Percentiles rank a stretch among this genome's conserved stretches.
These are phyloP conservation scores for Torymus aiolomorphi DNA, from an alignment of 2,888 invertebrate genomes.

Conservation along the genomic window DNA sequence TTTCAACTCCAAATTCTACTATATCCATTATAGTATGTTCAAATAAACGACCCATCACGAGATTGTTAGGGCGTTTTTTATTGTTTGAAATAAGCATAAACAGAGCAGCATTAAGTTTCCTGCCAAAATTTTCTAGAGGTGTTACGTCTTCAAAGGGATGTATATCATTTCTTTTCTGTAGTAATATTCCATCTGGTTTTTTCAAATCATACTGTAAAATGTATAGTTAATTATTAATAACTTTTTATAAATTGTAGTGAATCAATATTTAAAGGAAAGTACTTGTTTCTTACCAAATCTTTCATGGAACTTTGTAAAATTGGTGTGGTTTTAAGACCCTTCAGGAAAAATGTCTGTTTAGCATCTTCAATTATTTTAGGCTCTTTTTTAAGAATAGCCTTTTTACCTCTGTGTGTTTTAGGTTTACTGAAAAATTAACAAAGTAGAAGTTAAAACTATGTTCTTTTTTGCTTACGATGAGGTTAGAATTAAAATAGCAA, in stretches of 20 bases:
- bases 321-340: conserved; percentile 88
- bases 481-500: conserved; percentile 34
- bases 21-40: conserved; percentile 95
- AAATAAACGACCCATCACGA: conserved; percentile 92
- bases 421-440: conserved; percentile 83
- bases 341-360: conserved; percentile 89
- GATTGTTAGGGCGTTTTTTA: conserved; percentile 96
- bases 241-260: conserved; percentile 9
- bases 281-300: conserved; percentile 81
- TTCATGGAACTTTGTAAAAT: conserved; percentile 84
- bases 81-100: conserved; percentile 94
- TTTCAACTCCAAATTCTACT: conserved; percentile 94
- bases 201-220: conserved; percentile 83
- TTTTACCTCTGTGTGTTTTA: conserved; percentile 91
- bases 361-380: conserved; percentile 93
- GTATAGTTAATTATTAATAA: conserved; percentile 1
- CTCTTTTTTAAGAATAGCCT: conserved; percentile 86
- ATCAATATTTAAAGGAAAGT: conserved; percentile 31
- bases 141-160: conserved; percentile 94
- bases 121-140: conserved; percentile 81
- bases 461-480: background rate
- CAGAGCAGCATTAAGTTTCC: conserved; percentile 91
- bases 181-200: conserved; percentile 87
- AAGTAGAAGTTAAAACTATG: background rate
- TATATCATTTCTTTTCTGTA: conserved; percentile 90